phyloP scores from a whole-genome alignment of 2,797 vertebrate genomes.

The Tenualosa ilisha region DNA sequence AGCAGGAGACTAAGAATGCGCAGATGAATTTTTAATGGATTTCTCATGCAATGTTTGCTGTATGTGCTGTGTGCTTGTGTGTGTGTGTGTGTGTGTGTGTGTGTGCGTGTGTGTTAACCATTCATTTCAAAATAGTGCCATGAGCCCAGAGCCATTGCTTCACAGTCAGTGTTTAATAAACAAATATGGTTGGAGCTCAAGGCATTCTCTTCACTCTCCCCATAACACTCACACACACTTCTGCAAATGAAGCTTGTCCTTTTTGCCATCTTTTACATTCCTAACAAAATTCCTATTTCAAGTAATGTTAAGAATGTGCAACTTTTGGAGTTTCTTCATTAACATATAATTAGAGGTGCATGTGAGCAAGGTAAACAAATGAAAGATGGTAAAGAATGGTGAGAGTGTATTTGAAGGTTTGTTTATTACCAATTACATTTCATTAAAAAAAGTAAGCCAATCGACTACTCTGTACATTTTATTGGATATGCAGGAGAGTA shows the following conservation, averaged over 20 bases:
- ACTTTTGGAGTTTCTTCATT: neutral
- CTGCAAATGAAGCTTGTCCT: neutral
- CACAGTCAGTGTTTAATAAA: neutral
- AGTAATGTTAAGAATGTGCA: neutral
- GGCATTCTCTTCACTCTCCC: neutral
- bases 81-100: neutral
- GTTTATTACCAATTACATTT: neutral
- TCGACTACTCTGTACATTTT: neutral
- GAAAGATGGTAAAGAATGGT: no score
- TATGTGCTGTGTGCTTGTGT: neutral
- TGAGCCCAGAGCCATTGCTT: neutral
- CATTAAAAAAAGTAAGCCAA: neutral
- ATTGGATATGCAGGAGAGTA: neutral
- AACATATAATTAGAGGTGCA: no score
- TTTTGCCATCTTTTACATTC: neutral
- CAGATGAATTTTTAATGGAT: neutral
- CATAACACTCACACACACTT: neutral
- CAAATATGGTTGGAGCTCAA: neutral
- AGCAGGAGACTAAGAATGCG: neutral
- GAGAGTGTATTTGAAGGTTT: neutral
- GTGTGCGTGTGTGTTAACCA: neutral
- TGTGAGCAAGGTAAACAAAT: no score
- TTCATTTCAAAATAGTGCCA: neutral
- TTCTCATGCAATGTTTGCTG: neutral
- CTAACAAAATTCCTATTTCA: neutral